phyloP scores from a whole-genome alignment of 2,888 invertebrate species.

The Melanostoma scalare region DNA sequence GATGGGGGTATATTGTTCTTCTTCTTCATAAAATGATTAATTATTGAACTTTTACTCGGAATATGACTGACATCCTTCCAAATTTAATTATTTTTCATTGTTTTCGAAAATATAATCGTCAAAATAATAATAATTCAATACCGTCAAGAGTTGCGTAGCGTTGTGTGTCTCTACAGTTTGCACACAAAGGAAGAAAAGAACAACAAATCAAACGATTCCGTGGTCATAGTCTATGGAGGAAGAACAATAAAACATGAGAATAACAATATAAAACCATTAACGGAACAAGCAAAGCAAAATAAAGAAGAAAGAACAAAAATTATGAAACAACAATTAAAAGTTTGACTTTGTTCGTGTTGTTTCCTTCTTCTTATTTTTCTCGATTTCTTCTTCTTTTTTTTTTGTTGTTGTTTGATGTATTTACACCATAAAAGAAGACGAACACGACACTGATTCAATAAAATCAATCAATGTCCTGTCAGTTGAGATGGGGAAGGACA shows the following conservation, averaged over 20 bases:
- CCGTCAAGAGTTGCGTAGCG: neutral
- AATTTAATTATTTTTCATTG: conserved; percentile 11
- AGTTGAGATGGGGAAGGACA: conserved; percentile 35
- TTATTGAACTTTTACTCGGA: conserved; percentile 54
- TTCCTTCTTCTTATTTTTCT: neutral
- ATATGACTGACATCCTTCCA: conserved; percentile 66
- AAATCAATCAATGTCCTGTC: conserved; percentile 63
- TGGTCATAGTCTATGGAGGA: conserved; percentile 2
- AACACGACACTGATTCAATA: conserved; percentile 58
- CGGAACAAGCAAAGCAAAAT: conserved; percentile 46
- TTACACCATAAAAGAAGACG: conserved; percentile 18
- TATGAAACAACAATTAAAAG: conserved; percentile 70
- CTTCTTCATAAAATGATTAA: conserved; percentile 52
- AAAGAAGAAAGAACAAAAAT: conserved; percentile 19
- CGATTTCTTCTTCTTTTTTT: too few species aligned
- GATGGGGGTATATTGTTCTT: neutral
- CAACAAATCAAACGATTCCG: conserved; percentile 24
- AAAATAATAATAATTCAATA: conserved; percentile 6
- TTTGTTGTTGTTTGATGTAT: neutral
- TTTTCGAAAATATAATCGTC: conserved; percentile 13
- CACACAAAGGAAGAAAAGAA: neutral
- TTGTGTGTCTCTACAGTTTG: too few species aligned
- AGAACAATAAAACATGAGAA: conserved; percentile 62
- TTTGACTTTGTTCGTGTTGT: conserved; percentile 59
- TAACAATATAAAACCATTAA: conserved; percentile 73